A percentile compares a stretch with the other conserved stretches of the same genome.
Conservation (phyloP, 2,797 vertebrate species). For the Odontamblyopus rebecca region DNA sequence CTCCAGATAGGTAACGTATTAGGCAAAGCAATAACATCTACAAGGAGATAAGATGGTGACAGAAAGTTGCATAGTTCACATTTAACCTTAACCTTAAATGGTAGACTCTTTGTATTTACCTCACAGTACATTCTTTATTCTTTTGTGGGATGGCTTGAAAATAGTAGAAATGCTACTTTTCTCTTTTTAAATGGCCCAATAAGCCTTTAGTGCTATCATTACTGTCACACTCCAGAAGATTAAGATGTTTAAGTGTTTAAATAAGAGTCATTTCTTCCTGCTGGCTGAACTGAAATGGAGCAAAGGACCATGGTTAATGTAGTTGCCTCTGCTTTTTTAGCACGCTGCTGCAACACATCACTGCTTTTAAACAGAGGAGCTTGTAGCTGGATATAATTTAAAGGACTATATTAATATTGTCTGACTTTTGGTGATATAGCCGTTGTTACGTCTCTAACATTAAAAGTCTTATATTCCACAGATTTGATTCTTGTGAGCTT, state of each 20-base stretch:
- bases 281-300: neutral
- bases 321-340: neutral
- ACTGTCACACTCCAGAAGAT: neutral
- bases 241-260: too few species aligned
- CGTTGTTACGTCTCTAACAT: too few species aligned
- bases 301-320: neutral
- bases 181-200: neutral
- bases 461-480: too few species aligned
- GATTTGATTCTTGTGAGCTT: too few species aligned
- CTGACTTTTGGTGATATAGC: neutral
- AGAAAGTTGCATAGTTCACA: too few species aligned
- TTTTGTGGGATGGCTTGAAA: neutral
- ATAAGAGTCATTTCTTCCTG: neutral
- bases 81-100: too few species aligned
- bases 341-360: neutral
- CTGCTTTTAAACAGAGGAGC: neutral
- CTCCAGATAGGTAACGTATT: too few species aligned
- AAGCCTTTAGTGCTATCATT: neutral
- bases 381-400: neutral
- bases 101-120: too few species aligned
- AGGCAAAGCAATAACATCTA: too few species aligned
- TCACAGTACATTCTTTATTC: neutral
- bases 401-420: neutral
- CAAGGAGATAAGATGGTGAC: too few species aligned
- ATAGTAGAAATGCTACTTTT: neutral